phyloP scores from a whole-genome alignment of 2,888 invertebrate species.

The Cotesia congregata region DNA sequence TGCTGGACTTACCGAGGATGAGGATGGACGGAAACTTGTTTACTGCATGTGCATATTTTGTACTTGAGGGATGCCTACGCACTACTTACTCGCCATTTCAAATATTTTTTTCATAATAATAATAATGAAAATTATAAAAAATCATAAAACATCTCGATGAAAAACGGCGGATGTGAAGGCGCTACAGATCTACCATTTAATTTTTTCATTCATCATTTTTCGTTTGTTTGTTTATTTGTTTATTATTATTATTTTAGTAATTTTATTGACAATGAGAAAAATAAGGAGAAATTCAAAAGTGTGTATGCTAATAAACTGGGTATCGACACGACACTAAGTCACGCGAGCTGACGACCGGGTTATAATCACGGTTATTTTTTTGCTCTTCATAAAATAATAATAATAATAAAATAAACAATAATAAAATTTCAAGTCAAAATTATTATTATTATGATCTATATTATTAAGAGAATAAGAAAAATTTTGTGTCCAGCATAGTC shows the following conservation, averaged over 20 bases:
- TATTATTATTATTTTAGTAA: constrained; percentile 11
- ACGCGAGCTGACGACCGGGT: constrained; percentile 21
- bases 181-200: not conserved
- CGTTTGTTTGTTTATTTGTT: not conserved
- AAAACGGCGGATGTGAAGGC: not conserved
- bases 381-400: not conserved
- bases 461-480: too few species aligned
- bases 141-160: not conserved
- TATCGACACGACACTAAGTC: constrained; percentile 39
- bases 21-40: constrained; percentile 66
- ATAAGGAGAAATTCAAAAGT: constrained; percentile 21
- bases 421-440: too few species aligned
- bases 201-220: constrained; percentile 2
- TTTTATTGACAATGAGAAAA: constrained; percentile 23
- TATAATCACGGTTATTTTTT: not conserved
- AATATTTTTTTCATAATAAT: not conserved
- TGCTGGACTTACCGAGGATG: constrained; percentile 39
- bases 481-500: too few species aligned
- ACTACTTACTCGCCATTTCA: constrained; percentile 22
- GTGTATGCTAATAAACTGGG: constrained; percentile 37
- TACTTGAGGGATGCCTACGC: constrained; percentile 31
- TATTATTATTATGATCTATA: too few species aligned
- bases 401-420: too few species aligned
- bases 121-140: not conserved
- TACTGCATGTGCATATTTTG: constrained; percentile 49